Conservation (phyloP, 2,797 vertebrate species). For the Phataginus tetradactyla region DNA sequence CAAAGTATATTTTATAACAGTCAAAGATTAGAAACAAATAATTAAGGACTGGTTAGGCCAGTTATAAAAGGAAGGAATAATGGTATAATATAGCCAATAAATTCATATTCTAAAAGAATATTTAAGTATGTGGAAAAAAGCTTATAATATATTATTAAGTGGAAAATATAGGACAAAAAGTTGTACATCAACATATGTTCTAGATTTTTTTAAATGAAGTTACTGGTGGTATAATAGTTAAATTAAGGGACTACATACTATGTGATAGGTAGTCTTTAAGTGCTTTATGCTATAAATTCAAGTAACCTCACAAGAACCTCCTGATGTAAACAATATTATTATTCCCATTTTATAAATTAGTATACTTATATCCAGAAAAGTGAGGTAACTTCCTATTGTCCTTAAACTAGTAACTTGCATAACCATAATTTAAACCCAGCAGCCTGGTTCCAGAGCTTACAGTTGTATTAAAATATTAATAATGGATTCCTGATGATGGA, state of each 20-base stretch:
- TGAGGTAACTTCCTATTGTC: background rate
- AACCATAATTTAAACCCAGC: background rate
- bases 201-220: background rate
- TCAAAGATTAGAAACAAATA: slow-evolving; percentile 32
- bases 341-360: background rate
- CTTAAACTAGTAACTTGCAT: background rate
- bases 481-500: background rate
- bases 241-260: background rate
- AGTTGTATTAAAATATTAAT: background rate
- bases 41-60: background rate
- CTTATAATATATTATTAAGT: background rate
- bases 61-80: background rate
- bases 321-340: background rate
- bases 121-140: background rate
- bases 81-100: background rate
- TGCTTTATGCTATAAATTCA: background rate
- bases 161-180: background rate
- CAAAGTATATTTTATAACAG: background rate
- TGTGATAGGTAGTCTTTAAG: background rate
- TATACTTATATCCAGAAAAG: background rate
- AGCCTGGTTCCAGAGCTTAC: background rate
- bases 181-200: background rate
- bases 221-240: background rate
- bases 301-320: background rate
- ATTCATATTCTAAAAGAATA: background rate